Evolutionary conservation across 2,888 invertebrate species (phyloP).

Genomic region (Lycaena phlaeas): DNA sequence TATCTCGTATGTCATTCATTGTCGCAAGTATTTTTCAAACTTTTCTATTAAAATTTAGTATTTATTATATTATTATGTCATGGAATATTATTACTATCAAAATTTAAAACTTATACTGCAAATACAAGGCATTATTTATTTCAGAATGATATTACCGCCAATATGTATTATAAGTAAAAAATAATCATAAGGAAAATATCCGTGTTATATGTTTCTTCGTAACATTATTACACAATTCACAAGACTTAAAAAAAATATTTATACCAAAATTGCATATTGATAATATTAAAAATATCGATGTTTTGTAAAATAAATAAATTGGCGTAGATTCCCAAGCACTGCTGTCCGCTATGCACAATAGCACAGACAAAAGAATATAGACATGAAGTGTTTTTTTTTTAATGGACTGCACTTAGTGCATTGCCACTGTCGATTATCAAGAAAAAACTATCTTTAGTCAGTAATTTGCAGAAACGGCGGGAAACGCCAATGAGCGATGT

Average conservation of each 20-base stretch:
- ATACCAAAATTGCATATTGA: slow-evolving; percentile 13
- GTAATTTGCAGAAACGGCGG: no score
- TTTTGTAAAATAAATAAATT: slow-evolving; percentile 39
- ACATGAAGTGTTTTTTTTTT: no score
- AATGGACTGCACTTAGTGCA: no score
- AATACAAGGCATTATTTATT: slow-evolving; percentile 13
- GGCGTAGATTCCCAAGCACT: slow-evolving; percentile 62
- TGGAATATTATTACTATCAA: no score
- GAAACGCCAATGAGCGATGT: no score
- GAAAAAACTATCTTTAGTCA: no score
- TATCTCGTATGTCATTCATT: slow-evolving; percentile 70
- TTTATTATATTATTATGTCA: no score
- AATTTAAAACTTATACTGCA: no score
- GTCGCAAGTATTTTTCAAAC: slow-evolving; percentile 26
- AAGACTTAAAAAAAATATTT: slow-evolving; percentile 21
- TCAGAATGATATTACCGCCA: slow-evolving; percentile 54
- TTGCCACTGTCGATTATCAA: no score
- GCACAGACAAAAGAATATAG: neutral
- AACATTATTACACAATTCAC: slow-evolving; percentile 19
- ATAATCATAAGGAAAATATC: slow-evolving; percentile 33
- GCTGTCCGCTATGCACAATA: slow-evolving; percentile 61
- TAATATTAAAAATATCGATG: slow-evolving; percentile 35
- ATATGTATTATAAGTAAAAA: slow-evolving; percentile 30
- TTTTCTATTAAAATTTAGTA: slow-evolving; percentile 13
- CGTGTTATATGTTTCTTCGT: slow-evolving; percentile 22